These are phyloP conservation scores for Ageneiosus marmoratus DNA, from an alignment of 2,113 vertebrate genomes.

Conservation along the genomic window DNA sequence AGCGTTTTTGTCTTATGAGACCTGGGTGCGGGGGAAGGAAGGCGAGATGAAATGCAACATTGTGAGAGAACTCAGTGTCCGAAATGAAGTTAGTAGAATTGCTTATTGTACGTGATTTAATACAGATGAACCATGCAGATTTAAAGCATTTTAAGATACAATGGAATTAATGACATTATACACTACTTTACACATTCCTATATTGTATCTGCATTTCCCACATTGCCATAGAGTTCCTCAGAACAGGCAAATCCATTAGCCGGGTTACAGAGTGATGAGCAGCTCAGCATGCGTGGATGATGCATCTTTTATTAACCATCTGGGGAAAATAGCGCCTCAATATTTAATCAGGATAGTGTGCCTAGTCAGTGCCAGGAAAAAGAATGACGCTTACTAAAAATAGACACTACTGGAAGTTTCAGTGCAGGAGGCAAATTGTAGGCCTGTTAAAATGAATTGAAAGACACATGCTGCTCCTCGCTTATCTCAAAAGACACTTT, in stretches of 20 bases:
- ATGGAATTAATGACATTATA: background rate
- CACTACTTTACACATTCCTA: background rate
- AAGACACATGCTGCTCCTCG: background rate
- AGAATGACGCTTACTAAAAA: constrained; percentile 39
- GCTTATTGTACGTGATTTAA: background rate
- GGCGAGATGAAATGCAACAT: background rate
- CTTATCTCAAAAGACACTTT: constrained; percentile 9
- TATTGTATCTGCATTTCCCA: background rate
- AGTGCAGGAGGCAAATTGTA: constrained; percentile 3
- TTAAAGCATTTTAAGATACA: too few species aligned
- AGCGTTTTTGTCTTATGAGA: background rate
- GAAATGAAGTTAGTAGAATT: too few species aligned
- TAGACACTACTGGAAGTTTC: constrained; percentile 46
- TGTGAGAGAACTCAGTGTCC: background rate
- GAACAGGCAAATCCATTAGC: constrained; percentile 13
- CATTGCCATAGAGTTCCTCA: background rate
- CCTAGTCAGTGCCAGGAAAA: constrained; percentile 47
- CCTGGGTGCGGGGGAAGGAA: background rate
- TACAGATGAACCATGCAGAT: background rate
- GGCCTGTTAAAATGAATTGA: constrained; percentile 1
- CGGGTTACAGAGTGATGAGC: constrained; percentile 33
- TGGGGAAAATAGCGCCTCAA: constrained; percentile 45
- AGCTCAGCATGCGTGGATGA: constrained; percentile 41
- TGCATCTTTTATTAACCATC: constrained; percentile 54
- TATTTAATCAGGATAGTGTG: constrained; percentile 45